These are phyloP conservation scores for Drosophila borborema DNA, from an alignment of 2,888 invertebrate genomes.

Conservation along the genomic window DNA sequence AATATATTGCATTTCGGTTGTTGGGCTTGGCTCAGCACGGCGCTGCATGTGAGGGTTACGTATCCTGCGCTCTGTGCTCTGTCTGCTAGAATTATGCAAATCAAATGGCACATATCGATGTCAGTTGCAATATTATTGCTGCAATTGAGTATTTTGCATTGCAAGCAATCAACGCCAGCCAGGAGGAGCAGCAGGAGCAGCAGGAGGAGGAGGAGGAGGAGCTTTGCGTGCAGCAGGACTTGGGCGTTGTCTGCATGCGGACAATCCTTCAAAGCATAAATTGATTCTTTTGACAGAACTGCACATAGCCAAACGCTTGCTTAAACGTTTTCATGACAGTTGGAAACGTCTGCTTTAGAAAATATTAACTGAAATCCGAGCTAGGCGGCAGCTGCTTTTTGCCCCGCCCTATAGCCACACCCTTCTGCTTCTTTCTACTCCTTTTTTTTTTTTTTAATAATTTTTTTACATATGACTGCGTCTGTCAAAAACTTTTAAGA, in stretches of 20 bases:
- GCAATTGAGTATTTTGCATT: conserved; percentile 72
- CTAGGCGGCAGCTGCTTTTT: conserved; percentile 58
- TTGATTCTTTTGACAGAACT: conserved; percentile 38
- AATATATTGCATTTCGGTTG: conserved; percentile 64
- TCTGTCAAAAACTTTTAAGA: conserved; percentile 70
- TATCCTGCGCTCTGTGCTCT: conserved; percentile 22
- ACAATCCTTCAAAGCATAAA: conserved; percentile 51
- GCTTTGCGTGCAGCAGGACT: conserved; percentile 30
- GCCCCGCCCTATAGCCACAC: conserved; percentile 51
- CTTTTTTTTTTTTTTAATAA: conserved; percentile 9
- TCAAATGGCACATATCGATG: conserved; percentile 79
- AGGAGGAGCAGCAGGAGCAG: neutral
- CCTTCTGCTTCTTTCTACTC: conserved; percentile 38
- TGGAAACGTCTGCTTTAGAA: conserved; percentile 15
- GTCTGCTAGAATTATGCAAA: conserved; percentile 73
- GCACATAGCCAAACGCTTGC: neutral
- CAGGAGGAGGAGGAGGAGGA: neutral
- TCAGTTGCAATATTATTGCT: conserved; percentile 78
- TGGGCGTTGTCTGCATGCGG: conserved; percentile 48
- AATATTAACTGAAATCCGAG: conserved; percentile 66
- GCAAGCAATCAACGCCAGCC: conserved; percentile 53
- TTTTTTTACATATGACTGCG: conserved; percentile 74
- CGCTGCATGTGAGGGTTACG: conserved; percentile 48
- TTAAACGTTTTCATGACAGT: conserved; percentile 12
- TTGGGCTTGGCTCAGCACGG: conserved; percentile 41